Conservation (phyloP, 2,113 vertebrate genomes). For the Neopipo cinnamomea region DNA sequence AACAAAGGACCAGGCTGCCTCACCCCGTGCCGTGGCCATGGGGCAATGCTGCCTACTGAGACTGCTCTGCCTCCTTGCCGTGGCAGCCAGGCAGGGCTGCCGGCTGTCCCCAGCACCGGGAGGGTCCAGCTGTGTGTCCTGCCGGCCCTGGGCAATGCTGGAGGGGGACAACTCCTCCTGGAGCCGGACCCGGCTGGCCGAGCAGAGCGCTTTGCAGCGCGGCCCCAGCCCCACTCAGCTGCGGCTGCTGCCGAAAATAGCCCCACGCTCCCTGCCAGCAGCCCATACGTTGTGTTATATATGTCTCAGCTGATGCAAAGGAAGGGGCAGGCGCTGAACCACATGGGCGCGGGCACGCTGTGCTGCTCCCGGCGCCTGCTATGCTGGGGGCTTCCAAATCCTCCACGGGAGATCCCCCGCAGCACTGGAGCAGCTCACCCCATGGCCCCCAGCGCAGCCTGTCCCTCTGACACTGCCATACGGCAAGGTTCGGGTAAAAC, state of each 20-base stretch:
- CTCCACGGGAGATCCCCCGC: not conserved
- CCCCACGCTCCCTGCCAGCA: not conserved
- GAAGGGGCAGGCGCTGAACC: not conserved
- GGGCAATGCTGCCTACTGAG: not conserved
- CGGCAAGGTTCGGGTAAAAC: not conserved
- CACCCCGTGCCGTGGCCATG: not conserved
- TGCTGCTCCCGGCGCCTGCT: not conserved
- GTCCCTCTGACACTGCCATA: not conserved
- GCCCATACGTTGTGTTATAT: not conserved
- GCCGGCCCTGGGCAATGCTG: not conserved
- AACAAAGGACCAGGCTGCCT: not conserved
- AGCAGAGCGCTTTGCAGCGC: not conserved
- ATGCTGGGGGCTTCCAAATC: not conserved
- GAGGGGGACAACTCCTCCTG: not conserved
- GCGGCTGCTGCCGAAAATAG: not conserved
- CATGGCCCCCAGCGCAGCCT: fast-evolving
- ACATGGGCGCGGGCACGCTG: not conserved
- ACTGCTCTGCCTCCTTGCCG: fast-evolving
- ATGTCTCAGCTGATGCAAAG: not conserved
- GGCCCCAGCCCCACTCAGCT: not conserved
- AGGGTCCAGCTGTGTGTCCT: not conserved
- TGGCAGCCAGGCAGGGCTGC: not conserved
- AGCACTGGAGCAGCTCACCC: fast-evolving
- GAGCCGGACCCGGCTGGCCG: not conserved
- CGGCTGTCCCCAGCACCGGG: not conserved